Conservation (phyloP, 1,140 invertebrate genomes). For the fruit fly (Drosophila melanogaster) region DNA sequence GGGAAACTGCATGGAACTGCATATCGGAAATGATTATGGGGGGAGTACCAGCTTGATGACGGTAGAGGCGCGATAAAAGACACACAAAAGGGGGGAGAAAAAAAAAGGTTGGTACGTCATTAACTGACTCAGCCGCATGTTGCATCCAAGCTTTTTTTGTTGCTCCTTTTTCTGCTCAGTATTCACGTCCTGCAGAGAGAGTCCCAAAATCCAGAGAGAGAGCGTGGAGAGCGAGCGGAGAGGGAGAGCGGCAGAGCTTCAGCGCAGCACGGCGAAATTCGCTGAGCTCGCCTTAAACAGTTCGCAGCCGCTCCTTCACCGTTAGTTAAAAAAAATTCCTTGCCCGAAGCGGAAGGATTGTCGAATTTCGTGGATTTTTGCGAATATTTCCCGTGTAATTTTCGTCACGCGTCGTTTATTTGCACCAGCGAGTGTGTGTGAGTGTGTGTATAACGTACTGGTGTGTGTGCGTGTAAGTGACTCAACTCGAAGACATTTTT, state of each 20-base stretch:
- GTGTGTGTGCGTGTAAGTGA: constrained; percentile 47
- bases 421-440: constrained; percentile 26
- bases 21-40: constrained; percentile 75
- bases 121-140: constrained; percentile 75
- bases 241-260: constrained; percentile 1
- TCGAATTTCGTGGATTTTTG: constrained; percentile 19
- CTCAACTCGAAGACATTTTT: constrained; percentile 40
- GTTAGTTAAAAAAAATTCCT: constrained; percentile 76
- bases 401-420: constrained; percentile 69
- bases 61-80: constrained; percentile 1
- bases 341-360: constrained; percentile 52
- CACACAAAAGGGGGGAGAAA: not conserved
- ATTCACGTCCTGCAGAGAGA: constrained; percentile 44
- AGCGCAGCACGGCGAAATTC: constrained; percentile 38
- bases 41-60: not conserved
- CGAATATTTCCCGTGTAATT: constrained; percentile 44
- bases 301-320: constrained; percentile 50
- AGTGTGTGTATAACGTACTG: constrained; percentile 24
- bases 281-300: constrained; percentile 29
- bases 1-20: constrained; percentile 56
- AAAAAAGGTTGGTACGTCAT: constrained; percentile 39
- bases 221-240: not conserved
- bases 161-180: constrained; percentile 1
- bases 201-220: not conserved
- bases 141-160: constrained; percentile 55